Evolutionary conservation across 2,797 vertebrate species (phyloP).

Genomic region (Notamacropus eugenii): DNA sequence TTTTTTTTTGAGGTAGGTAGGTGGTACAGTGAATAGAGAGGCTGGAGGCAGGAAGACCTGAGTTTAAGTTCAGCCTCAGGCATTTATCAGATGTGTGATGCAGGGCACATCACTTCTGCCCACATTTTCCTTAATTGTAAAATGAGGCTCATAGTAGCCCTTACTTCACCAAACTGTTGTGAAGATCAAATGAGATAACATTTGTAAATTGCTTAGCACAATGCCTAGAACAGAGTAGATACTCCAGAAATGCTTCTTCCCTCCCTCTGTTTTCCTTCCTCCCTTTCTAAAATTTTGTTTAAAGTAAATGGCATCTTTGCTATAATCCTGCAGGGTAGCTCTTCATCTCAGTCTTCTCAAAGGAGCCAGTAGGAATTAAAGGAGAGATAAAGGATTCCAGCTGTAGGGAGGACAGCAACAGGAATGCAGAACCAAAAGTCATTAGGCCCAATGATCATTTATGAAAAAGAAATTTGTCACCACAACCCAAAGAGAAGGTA

Average conservation of each 20-base stretch:
- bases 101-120: background rate
- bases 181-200: background rate
- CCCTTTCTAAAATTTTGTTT: background rate
- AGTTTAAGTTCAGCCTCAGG: background rate
- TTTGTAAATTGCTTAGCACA: background rate
- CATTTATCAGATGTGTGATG: background rate
- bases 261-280: background rate
- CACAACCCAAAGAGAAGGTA: background rate
- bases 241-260: background rate
- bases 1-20: background rate
- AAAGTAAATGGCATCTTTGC: slow-evolving; percentile 4
- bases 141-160: background rate
- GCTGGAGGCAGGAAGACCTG: background rate
- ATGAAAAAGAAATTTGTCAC: background rate
- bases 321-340: background rate
- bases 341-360: background rate
- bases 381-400: background rate
- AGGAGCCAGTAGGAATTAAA: background rate
- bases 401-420: background rate
- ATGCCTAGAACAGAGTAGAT: background rate
- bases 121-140: background rate
- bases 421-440: background rate
- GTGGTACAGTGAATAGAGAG: background rate
- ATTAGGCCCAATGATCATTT: background rate
- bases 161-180: background rate